A percentile compares a stretch with the other conserved stretches of the same genome.
These are phyloP conservation scores for Penaeus japonicus DNA, from an alignment of 1,140 invertebrate species.

Conservation along the genomic window DNA sequence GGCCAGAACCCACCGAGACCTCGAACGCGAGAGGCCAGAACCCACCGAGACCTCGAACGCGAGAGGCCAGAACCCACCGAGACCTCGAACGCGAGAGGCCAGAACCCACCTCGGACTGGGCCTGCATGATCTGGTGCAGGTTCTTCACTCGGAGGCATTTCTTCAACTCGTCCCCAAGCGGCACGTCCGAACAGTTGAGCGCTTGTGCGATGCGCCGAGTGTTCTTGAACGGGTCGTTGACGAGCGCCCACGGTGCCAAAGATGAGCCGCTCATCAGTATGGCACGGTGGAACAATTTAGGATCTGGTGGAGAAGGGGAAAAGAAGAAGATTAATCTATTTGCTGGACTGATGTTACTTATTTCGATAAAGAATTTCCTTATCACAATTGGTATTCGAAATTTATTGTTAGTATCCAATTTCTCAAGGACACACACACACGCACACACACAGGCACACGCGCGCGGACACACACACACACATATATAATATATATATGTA, in stretches of 20 bases:
- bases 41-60: not conserved
- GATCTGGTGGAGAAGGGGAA: conserved; percentile 14
- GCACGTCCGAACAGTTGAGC: conserved; percentile 84
- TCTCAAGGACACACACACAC: too few species aligned
- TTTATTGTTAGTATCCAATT: not conserved
- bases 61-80: not conserved
- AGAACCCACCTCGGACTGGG: conserved; percentile 58
- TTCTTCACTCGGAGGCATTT: conserved; percentile 84
- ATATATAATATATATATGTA: too few species aligned
- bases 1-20: too few species aligned
- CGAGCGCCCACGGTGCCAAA: conserved; percentile 89
- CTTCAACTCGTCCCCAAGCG: conserved; percentile 75
- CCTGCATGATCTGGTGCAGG: conserved; percentile 71
- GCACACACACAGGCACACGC: too few species aligned
- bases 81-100: not conserved
- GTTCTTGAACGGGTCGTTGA: conserved; percentile 85
- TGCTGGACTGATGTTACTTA: too few species aligned
- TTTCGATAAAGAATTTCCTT: too few species aligned
- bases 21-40: too few species aligned
- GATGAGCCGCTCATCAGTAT: conserved; percentile 95
- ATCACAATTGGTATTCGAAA: too few species aligned
- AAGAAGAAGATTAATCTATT: not conserved
- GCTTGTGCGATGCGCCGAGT: conserved; percentile 84
- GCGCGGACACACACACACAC: too few species aligned
- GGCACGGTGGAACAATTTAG: conserved; percentile 84